Base-by-base conservation (phyloP, 2,113 vertebrate species). In the Columba livia region DNA sequence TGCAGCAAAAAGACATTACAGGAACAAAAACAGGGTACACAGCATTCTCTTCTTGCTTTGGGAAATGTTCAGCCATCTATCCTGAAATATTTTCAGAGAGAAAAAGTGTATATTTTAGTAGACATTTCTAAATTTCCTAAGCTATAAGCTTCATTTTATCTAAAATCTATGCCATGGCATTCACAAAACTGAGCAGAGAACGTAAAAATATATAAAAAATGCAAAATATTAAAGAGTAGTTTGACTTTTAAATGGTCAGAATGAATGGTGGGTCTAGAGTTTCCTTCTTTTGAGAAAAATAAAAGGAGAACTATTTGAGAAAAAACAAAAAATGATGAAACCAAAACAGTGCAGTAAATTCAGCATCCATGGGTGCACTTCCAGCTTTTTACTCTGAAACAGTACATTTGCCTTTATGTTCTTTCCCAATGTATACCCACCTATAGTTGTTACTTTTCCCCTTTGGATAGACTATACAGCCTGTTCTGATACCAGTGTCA, bases 361-460 rank as follows among this genome's bases (percentile, higher is more conserved):
- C 13, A 57, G 5, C 24, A 58, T 47, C 42, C 31, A 20, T 14
- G 18, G 16, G 8, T n/a, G 8, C 21, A 31, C 11, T 77, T 90
- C 20, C 31, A 83, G 34, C 28, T 74, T 78, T 53, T 53, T 54
- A 12, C 4, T 66, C 36, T 73, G 72, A 64, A 78, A 44, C 0
- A 89, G 7, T 19, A 26, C 0, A 0, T n/a, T 54, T 19, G 5
- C 11, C 21, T 66, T 50, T 24, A 18, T 1, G 0, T 79, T 38
- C 14, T 71, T 57, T 58, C 11, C 6, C 53, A n/a, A 15, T 17
- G 4, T 78, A 29, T 32, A 61, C 13, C 8, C 14, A 53, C 8
- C 31, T 17, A 10, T 1, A 21, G 12, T 25, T 79, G 50, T 70
- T 40, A 16, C 5, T 64, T 65, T 81, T 40, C 28, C 21, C 15